Evolutionary conservation across 2,888 invertebrate species (phyloP).

Genomic region (Pristionchus maxplancki): DNA sequence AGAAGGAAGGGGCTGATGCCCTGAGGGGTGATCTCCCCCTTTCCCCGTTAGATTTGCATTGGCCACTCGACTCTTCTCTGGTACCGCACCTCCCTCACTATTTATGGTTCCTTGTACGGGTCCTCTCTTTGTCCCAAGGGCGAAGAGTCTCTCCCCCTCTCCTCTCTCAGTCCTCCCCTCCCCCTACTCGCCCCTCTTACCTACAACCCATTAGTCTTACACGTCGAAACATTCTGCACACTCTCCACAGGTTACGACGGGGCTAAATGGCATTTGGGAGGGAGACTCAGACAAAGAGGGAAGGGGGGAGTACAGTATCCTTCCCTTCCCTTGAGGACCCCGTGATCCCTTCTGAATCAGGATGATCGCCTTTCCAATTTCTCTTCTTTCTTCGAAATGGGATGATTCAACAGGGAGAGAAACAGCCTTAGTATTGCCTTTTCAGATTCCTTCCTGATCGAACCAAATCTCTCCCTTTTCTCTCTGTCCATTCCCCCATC

Average conservation of each 20-base stretch:
- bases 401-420: conserved; percentile 41
- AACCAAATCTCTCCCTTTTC: conserved; percentile 23
- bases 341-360: not conserved
- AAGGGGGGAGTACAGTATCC: conserved; percentile 16
- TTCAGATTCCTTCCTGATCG: conserved; percentile 21
- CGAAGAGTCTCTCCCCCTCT: not conserved
- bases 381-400: conserved; percentile 24
- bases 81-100: conserved; percentile 12
- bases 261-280: conserved; percentile 41
- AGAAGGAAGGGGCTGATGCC: not conserved
- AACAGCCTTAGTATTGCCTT: conserved; percentile 38
- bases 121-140: conserved; percentile 44
- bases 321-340: not conserved
- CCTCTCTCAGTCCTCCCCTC: not conserved
- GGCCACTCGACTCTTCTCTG: not conserved
- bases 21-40: not conserved
- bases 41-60: not conserved
- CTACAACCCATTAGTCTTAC: conserved; percentile 49
- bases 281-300: conserved; percentile 34
- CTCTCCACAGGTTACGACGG: conserved; percentile 39
- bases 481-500: not conserved
- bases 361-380: conserved; percentile 12
- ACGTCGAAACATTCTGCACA: conserved; percentile 37
- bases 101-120: conserved; percentile 46
- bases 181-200: conserved; percentile 6